Evolutionary conservation across 2,888 invertebrate species (phyloP), one percentile per base, ranked within the genome.

Genomic region (Coenonympha arcania): DNA sequence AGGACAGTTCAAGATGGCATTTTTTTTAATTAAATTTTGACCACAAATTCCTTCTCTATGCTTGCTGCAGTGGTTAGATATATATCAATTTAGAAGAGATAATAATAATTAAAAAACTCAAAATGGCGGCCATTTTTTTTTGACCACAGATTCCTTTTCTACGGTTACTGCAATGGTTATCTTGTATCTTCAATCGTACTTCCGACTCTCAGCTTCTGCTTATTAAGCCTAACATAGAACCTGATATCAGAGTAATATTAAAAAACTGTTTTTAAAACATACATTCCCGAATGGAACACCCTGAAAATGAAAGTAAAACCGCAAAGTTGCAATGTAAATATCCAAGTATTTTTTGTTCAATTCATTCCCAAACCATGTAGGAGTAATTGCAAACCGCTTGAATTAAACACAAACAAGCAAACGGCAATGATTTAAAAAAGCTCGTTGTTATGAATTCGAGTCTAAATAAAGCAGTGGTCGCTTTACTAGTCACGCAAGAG

Each of bases 391-490:
- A 19, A 30, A 41, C 18, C 30, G 41, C 30, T 30, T 30, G 41
- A 30, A 41, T 30, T 30, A 19, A 41, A n/a, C n/a, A n/a, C n/a
- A n/a, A n/a, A n/a, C n/a, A n/a, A 41, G 19, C 18, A 41, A 41
- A 41, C 41, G 28, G 19, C 28, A 41, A 39, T 30, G 8, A 20
- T 33, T 42, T 42, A 30, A 19, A 26, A 43, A 43, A 43, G 20
- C 43, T 20, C 19, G 20, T 31, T 31, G 42, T 43, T 43, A 22
- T 43, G 43, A 33, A 43, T 43, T 43, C 43, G 22, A 43, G 33
- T 43, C 19, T 33, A 43, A 43, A 43, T 43, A 43, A 33, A 20
- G 43, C 31, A 31, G 41, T 19, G 3, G 11, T 11, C 11, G 36
- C 19, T 33, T 43, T 43, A 20, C 8, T 4, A 13, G 42, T 20